phyloP scores from a whole-genome alignment of 2,113 vertebrate species.

The Leiothrix lutea region DNA sequence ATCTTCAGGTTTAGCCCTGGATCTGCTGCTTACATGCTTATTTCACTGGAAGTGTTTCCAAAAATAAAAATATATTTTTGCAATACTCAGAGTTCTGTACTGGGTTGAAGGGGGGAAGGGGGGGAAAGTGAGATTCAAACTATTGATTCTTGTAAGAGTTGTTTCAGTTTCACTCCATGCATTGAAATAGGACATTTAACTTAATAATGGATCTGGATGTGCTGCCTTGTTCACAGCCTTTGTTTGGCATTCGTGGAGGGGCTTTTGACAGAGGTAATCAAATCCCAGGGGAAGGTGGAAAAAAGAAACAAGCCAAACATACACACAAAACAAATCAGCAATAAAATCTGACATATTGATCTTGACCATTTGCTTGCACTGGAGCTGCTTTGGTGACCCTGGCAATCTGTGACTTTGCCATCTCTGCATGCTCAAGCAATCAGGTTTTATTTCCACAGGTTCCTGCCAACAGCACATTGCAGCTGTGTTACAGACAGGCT shows the following conservation, averaged over 20 bases:
- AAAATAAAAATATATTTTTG: neutral
- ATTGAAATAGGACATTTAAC: neutral
- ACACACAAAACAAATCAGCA: neutral
- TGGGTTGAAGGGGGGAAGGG: too few species aligned
- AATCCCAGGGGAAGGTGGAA: accelerated
- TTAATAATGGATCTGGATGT: neutral
- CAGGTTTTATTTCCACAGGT: neutral
- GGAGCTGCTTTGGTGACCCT: neutral
- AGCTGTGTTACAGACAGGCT: neutral
- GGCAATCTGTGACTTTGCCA: neutral
- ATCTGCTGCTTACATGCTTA: neutral
- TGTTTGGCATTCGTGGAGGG: neutral
- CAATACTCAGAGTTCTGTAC: accelerated
- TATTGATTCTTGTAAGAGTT: neutral
- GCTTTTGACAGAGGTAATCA: neutral
- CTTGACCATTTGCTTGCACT: neutral
- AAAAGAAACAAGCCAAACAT: neutral
- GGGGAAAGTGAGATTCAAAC: neutral
- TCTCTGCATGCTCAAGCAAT: neutral
- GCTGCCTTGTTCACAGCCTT: neutral
- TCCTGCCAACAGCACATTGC: neutral
- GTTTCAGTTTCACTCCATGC: neutral
- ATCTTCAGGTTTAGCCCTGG: neutral
- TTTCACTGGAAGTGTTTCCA: neutral
- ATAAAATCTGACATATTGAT: neutral